Evolutionary conservation across 1,140 invertebrate species (phyloP).

Genomic region (Bilobella aurantiaca): DNA sequence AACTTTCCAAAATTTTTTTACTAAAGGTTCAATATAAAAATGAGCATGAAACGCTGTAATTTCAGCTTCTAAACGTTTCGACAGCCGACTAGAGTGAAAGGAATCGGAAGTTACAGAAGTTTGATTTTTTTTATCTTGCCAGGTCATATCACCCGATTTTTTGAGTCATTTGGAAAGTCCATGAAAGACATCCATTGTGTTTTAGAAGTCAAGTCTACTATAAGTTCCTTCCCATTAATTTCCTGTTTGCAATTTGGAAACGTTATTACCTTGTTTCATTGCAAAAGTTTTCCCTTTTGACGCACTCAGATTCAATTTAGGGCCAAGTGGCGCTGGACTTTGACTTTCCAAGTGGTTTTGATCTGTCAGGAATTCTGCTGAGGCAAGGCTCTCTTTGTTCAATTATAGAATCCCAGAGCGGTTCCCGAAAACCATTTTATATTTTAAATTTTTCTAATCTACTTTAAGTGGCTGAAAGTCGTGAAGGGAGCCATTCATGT

Average conservation of each 20-base stretch:
- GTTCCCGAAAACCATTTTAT: no score
- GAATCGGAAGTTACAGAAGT: neutral
- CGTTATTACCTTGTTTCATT: neutral
- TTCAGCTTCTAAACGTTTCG: no score
- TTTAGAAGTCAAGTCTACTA: neutral
- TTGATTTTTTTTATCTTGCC: neutral
- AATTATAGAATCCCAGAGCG: no score
- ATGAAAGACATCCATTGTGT: neutral
- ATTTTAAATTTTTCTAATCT: conserved; percentile 1
- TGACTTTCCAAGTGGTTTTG: no score
- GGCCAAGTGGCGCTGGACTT: neutral
- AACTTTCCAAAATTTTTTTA: no score
- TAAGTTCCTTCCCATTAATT: neutral
- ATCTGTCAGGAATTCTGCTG: no score
- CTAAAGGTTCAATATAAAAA: no score
- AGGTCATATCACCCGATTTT: neutral
- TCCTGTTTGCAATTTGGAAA: neutral
- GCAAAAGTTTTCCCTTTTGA: neutral
- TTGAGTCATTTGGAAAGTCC: neutral
- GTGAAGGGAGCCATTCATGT: neutral
- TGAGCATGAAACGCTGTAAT: no score
- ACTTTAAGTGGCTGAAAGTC: neutral
- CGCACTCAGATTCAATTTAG: neutral
- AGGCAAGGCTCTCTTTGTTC: no score
- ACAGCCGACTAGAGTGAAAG: neutral